A percentile compares a stretch with the other conserved stretches of the same genome.
Conservation (phyloP, 2,797 vertebrate genomes). For the Alcedo atthis region DNA sequence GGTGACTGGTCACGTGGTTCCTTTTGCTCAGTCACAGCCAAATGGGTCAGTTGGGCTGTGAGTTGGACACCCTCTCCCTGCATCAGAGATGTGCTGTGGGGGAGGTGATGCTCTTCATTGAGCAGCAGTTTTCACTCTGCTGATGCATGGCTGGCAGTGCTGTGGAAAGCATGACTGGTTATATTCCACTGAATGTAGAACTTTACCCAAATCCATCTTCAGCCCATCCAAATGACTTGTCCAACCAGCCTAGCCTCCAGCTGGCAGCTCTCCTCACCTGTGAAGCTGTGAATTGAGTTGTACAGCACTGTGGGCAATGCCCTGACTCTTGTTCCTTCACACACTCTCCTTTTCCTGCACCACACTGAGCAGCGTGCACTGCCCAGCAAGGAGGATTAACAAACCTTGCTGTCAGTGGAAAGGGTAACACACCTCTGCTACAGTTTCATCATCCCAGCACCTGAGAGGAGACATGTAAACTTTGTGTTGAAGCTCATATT, state of each 20-base stretch:
- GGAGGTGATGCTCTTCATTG: background rate
- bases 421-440: background rate
- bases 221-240: rapidly evolving
- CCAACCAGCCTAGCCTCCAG: background rate
- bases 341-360: rapidly evolving
- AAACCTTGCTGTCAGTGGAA: rapidly evolving
- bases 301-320: rapidly evolving
- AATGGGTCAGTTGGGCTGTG: background rate
- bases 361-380: background rate
- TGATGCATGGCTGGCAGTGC: background rate
- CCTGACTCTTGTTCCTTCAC: rapidly evolving
- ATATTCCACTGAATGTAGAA: background rate
- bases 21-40: background rate
- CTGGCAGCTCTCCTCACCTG: background rate
- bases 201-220: background rate
- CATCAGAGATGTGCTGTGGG: background rate
- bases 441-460: background rate
- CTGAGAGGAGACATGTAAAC: background rate
- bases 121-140: background rate
- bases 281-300: background rate
- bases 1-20: background rate
- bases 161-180: background rate
- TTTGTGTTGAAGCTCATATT: rapidly evolving
- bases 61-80: background rate
- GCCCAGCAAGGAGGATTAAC: background rate